Evolutionary conservation across 2,113 vertebrate species (phyloP).

Genomic region (Rynchops niger): DNA sequence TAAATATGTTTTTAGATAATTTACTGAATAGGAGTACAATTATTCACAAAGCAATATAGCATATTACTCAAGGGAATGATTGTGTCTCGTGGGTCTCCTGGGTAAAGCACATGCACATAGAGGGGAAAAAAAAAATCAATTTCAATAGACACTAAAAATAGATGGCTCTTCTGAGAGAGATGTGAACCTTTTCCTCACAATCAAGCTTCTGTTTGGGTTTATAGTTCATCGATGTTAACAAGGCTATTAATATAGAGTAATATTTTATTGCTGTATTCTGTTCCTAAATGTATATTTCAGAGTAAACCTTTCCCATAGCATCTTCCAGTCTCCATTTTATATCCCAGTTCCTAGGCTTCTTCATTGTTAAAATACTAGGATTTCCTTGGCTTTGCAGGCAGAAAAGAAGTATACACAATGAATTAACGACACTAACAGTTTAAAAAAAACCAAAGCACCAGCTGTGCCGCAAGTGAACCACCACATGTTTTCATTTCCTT

Average conservation of each 20-base stretch:
- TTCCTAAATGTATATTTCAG: neutral
- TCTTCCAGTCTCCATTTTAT: neutral
- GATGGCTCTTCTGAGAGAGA: slow-evolving; percentile 11
- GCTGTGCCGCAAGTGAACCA: neutral
- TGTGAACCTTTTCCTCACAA: neutral
- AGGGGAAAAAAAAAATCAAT: slow-evolving; percentile 39
- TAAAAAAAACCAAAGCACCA: neutral
- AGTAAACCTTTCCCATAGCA: neutral
- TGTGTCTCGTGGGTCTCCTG: neutral
- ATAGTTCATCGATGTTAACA: slow-evolving; percentile 39
- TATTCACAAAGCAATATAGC: neutral
- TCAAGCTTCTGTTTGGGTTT: neutral
- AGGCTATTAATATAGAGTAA: slow-evolving; percentile 32
- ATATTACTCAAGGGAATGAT: slow-evolving; percentile 29
- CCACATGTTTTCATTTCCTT: slow-evolving; percentile 7
- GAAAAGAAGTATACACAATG: neutral
- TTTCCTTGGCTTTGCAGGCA: neutral
- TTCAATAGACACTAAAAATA: slow-evolving; percentile 52
- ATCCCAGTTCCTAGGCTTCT: neutral
- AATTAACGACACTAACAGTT: neutral
- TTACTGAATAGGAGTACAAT: slow-evolving; percentile 11
- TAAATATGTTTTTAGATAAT: slow-evolving; percentile 4
- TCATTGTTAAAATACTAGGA: neutral
- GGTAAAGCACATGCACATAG: neutral
- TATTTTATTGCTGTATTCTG: neutral